phyloP scores from a whole-genome alignment of 2,797 vertebrate species.

The Gallinago solitaria region DNA sequence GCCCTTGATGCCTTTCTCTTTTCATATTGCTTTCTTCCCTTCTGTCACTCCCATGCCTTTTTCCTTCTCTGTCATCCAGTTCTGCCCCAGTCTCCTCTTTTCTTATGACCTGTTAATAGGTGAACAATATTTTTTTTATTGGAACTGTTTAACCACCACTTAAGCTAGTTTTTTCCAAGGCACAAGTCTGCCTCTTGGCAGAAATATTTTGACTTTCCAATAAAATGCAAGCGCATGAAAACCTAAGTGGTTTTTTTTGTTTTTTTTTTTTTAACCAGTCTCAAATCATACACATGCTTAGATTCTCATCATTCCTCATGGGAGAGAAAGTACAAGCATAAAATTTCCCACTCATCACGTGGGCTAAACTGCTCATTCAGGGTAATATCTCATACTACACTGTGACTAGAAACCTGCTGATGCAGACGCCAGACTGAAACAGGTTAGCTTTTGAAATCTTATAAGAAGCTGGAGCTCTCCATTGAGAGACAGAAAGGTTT shows the following conservation, averaged over 20 bases:
- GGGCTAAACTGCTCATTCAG: not conserved
- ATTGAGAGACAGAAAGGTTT: no score
- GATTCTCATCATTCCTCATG: not conserved
- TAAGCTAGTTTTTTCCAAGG: not conserved
- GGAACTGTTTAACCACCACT: not conserved
- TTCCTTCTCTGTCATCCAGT: not conserved
- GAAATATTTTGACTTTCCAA: not conserved
- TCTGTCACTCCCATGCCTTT: not conserved
- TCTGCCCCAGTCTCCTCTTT: not conserved
- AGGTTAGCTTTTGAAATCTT: not conserved
- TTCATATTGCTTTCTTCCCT: not conserved
- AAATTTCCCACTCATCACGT: not conserved
- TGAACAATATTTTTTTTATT: not conserved
- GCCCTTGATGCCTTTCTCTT: not conserved
- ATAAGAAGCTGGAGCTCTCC: fast-evolving
- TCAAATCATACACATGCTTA: not conserved
- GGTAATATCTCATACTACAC: fast-evolving
- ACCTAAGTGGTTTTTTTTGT: no score
- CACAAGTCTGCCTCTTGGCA: not conserved
- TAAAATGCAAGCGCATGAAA: not conserved
- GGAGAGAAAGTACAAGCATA: not conserved
- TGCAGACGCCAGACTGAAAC: not conserved
- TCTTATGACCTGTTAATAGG: not conserved
- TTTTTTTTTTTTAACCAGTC: not conserved
- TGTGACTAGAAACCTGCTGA: not conserved